Evolutionary conservation across 2,113 vertebrate species (phyloP).

Genomic region (Picathartes gymnocephalus): DNA sequence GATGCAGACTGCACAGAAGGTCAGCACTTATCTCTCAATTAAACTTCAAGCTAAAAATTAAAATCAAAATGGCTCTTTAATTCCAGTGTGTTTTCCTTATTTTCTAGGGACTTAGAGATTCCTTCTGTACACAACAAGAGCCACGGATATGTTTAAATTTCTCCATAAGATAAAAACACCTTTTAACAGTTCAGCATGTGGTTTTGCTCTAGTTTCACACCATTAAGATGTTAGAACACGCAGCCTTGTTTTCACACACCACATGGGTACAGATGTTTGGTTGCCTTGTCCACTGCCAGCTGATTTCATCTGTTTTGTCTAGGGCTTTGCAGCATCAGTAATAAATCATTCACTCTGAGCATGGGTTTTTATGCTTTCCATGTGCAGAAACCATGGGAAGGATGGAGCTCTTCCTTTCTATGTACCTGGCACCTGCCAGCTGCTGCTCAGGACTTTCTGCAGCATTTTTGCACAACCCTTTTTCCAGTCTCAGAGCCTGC

Average conservation of each 20-base stretch:
- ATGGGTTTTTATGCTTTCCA: not conserved
- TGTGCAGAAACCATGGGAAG: not conserved
- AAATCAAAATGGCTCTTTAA: not conserved
- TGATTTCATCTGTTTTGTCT: constrained; percentile 5
- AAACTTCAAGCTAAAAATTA: not conserved
- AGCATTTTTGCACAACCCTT: not conserved
- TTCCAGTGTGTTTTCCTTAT: not conserved
- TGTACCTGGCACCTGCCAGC: not conserved
- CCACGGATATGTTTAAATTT: not conserved
- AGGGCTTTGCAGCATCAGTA: not conserved
- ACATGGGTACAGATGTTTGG: not conserved
- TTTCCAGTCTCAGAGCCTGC: not conserved
- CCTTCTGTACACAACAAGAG: not conserved
- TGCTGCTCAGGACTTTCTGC: not conserved
- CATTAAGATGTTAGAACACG: not conserved
- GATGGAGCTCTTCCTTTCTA: not conserved
- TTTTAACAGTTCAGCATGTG: not conserved
- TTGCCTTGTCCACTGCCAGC: not conserved
- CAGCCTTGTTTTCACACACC: not conserved
- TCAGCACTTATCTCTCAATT: not conserved
- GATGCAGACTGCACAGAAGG: not conserved
- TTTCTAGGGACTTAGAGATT: not conserved
- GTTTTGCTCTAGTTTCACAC: constrained; percentile 10
- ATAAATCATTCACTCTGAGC: not conserved
- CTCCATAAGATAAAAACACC: not conserved